phyloP scores from a whole-genome alignment of 2,888 invertebrate species.

The Oscheius sp. region DNA sequence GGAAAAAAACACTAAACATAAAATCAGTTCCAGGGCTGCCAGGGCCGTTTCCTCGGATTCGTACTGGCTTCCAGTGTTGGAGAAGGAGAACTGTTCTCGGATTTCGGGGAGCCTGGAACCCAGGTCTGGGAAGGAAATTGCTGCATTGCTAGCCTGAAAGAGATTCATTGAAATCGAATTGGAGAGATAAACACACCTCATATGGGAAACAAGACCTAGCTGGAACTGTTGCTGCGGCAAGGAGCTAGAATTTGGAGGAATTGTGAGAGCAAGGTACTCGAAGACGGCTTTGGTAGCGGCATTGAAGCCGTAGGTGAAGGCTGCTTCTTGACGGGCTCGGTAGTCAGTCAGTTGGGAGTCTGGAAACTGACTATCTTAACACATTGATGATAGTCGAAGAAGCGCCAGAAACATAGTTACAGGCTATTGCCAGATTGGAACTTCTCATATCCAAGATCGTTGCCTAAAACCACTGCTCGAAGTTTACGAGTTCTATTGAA shows the following conservation, averaged over 20 bases:
- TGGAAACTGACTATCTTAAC: too few relatives aligned
- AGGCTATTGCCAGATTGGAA: too few relatives aligned
- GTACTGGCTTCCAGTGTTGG: not conserved
- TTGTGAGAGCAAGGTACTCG: slow-evolving; percentile 18
- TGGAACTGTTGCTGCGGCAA: slow-evolving; percentile 30
- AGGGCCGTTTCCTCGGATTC: slow-evolving; percentile 20
- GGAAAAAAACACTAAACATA: not conserved
- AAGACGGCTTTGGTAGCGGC: slow-evolving; percentile 29
- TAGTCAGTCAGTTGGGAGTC: slow-evolving; percentile 6
- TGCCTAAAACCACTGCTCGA: too few relatives aligned
- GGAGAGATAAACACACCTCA: slow-evolving; percentile 2
- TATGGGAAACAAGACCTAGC: slow-evolving; percentile 23
- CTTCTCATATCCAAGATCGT: too few relatives aligned
- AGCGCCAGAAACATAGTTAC: too few relatives aligned
- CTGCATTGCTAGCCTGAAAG: not conserved
- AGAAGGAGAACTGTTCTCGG: slow-evolving; percentile 9
- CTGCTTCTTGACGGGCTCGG: not conserved
- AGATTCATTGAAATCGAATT: not conserved
- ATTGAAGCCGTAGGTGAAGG: slow-evolving; percentile 31
- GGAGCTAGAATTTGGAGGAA: slow-evolving; percentile 17
- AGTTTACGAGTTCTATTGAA: too few relatives aligned
- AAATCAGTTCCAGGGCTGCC: slow-evolving; percentile 30
- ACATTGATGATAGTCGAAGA: too few relatives aligned
- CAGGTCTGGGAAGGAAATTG: not conserved
- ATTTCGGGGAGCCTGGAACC: slow-evolving; percentile 12